These are phyloP conservation scores for Sphaerodactylus townsendi DNA, from an alignment of 2,113 vertebrate species.

Conservation along the genomic window DNA sequence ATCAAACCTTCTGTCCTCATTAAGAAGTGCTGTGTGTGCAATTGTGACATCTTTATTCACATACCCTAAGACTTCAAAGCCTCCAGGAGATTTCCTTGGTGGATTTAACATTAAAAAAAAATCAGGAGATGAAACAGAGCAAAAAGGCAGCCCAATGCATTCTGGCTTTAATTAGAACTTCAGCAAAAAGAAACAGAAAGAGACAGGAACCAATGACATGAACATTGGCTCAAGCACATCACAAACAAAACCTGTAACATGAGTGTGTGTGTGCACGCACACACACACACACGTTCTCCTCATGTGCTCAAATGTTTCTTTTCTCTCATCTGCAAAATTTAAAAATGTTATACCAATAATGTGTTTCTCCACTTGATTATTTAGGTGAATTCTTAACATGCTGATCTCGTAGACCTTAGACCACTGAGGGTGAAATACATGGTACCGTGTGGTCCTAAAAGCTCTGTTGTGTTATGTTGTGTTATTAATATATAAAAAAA, in stretches of 20 bases:
- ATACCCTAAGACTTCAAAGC: slow-evolving; percentile 80
- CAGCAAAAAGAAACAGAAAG: slow-evolving; percentile 41
- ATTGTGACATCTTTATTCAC: slow-evolving; percentile 81
- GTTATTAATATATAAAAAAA: slow-evolving; percentile 32
- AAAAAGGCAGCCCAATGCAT: slow-evolving; percentile 64
- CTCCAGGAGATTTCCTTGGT: slow-evolving; percentile 78
- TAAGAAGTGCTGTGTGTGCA: slow-evolving; percentile 73
- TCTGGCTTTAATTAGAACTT: slow-evolving; percentile 74
- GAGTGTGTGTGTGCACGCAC: too few species aligned
- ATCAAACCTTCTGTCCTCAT: slow-evolving; percentile 80
- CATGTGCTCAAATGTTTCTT: background rate
- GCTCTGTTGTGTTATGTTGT: too few species aligned
- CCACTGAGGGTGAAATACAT: slow-evolving; percentile 41
- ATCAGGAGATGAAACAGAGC: slow-evolving; percentile 65
- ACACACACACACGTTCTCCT: background rate
- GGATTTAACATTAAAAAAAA: slow-evolving; percentile 77
- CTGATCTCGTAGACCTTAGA: slow-evolving; percentile 31
- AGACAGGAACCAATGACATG: slow-evolving; percentile 8
- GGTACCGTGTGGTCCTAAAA: too few species aligned
- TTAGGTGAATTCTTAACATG: slow-evolving; percentile 13
- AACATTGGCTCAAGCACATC: slow-evolving; percentile 40
- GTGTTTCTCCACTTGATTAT: slow-evolving; percentile 27
- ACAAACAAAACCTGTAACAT: background rate
- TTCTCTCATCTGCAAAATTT: slow-evolving; percentile 25
- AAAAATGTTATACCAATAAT: slow-evolving; percentile 44